phyloP scores from a whole-genome alignment of 2,797 vertebrate species.

The Dallia pectoralis region DNA sequence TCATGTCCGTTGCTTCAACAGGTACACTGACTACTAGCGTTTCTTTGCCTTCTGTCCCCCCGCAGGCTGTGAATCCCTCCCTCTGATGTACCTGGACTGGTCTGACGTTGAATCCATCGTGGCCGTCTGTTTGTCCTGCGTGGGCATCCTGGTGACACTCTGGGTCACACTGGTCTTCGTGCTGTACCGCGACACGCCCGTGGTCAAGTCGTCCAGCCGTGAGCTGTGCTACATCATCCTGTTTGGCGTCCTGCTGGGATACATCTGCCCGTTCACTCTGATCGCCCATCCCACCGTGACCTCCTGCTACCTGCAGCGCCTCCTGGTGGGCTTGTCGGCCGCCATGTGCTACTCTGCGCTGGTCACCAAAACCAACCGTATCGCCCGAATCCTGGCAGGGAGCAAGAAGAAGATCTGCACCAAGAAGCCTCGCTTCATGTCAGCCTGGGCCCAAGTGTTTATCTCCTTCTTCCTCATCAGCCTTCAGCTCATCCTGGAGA shows the following conservation, averaged over 20 bases:
- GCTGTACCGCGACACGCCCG: conserved; percentile 95
- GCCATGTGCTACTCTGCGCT: conserved; percentile 98
- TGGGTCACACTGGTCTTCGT: conserved; percentile 98
- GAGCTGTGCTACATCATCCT: conserved; percentile 98
- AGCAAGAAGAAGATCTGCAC: conserved; percentile 99
- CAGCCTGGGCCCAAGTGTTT: conserved; percentile 95
- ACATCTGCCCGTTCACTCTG: conserved; percentile 95
- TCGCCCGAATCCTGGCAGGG: conserved; percentile 95
- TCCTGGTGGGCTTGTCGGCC: conserved; percentile 93
- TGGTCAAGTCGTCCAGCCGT: conserved; percentile 97
- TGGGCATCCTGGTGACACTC: conserved; percentile 95
- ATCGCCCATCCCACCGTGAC: conserved; percentile 89
- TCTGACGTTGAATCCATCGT: conserved; percentile 94
- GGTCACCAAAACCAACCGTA: conserved; percentile 98
- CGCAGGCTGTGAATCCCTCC: conserved; percentile 87
- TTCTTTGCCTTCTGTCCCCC: conserved; percentile 1
- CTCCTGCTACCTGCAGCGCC: conserved; percentile 95
- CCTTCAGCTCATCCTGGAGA: conserved; percentile 89
- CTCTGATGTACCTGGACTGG: conserved; percentile 93
- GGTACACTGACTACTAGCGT: neutral
- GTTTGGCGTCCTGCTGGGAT: conserved; percentile 95
- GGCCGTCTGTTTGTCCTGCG: conserved; percentile 93
- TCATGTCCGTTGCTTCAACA: neutral
- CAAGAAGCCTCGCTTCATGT: conserved; percentile 96
- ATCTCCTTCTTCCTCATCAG: conserved; percentile 94